These are phyloP conservation scores for Corythornis leucogaster DNA, from an alignment of 2,797 vertebrate genomes.

Conservation along the genomic window DNA sequence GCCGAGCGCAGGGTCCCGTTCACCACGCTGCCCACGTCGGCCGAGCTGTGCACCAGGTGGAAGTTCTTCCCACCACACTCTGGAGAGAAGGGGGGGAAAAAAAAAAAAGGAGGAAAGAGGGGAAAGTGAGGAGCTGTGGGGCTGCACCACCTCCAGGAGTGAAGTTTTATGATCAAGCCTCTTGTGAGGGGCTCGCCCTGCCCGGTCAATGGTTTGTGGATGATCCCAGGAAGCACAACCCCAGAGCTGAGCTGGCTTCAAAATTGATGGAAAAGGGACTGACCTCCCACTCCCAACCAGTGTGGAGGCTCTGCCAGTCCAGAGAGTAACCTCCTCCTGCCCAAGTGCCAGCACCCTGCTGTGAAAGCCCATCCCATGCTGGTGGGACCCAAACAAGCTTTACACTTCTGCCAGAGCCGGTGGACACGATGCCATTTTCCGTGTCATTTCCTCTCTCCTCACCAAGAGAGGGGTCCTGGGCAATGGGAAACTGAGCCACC, in stretches of 20 bases:
- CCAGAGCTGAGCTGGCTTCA: background rate
- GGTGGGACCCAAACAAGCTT: background rate
- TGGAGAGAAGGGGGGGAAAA: constrained; percentile 29
- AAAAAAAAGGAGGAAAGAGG: background rate
- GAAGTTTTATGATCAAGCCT: accelerated
- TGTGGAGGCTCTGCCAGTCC: background rate
- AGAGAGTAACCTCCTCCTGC: accelerated
- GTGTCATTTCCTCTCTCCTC: background rate
- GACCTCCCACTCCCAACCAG: accelerated
- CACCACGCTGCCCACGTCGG: constrained; percentile 87
- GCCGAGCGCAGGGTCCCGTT: constrained; percentile 91
- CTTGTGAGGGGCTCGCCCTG: background rate
- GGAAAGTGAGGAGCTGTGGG: accelerated
- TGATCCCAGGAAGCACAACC: accelerated
- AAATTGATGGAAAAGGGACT: background rate
- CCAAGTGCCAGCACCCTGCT: background rate
- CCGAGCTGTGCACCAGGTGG: constrained; percentile 92
- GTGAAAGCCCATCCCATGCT: accelerated
- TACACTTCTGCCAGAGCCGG: background rate
- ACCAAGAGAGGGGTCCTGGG: background rate
- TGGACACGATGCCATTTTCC: accelerated
- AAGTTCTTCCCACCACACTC: constrained; percentile 98
- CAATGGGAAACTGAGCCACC: background rate
- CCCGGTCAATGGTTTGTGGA: accelerated
- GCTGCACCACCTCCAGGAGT: accelerated